Evolutionary conservation across 2,113 vertebrate genomes (phyloP).

Genomic region (Promerops cafer): DNA sequence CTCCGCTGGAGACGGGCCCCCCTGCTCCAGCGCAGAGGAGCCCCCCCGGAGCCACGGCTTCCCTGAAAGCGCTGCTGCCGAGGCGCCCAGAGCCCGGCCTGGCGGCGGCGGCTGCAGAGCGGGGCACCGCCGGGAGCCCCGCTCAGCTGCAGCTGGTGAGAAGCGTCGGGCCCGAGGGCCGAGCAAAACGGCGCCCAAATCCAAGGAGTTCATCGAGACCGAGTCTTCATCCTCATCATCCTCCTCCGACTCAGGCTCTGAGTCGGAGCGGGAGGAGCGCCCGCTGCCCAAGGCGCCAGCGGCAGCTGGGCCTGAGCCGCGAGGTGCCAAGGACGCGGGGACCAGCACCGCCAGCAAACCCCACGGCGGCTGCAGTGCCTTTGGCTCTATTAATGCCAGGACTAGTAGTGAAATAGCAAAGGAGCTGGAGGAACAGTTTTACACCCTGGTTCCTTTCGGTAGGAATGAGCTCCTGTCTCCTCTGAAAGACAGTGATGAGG

Average conservation of each 20-base stretch:
- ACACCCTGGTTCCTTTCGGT: slow-evolving; percentile 94
- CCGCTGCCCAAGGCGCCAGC: slow-evolving; percentile 69
- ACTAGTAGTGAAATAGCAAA: slow-evolving; percentile 77
- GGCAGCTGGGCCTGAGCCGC: slow-evolving; percentile 61
- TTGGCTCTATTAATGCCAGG: slow-evolving; percentile 72
- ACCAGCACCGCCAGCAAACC: slow-evolving; percentile 12
- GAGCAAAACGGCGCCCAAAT: slow-evolving; percentile 68
- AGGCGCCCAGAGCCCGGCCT: slow-evolving; percentile 64
- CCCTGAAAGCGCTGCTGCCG: neutral
- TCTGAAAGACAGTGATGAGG: slow-evolving; percentile 80
- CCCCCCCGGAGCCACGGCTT: slow-evolving; percentile 30
- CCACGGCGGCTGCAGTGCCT: slow-evolving; percentile 40
- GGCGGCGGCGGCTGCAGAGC: slow-evolving; percentile 51
- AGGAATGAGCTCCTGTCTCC: slow-evolving; percentile 80
- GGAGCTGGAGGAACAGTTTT: slow-evolving; percentile 83
- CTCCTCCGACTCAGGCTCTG: slow-evolving; percentile 81
- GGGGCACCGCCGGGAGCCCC: slow-evolving; percentile 56
- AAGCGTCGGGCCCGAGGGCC: slow-evolving; percentile 67
- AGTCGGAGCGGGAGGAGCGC: slow-evolving; percentile 72
- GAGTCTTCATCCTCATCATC: slow-evolving; percentile 76
- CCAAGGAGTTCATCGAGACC: slow-evolving; percentile 73
- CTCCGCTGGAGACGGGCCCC: slow-evolving; percentile 36
- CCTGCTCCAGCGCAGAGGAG: slow-evolving; percentile 59
- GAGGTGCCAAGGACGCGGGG: slow-evolving; percentile 55
- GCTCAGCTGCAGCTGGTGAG: slow-evolving; percentile 20